phyloP scores from a whole-genome alignment of 2,888 invertebrate genomes.

The Pegoplata infirma region DNA sequence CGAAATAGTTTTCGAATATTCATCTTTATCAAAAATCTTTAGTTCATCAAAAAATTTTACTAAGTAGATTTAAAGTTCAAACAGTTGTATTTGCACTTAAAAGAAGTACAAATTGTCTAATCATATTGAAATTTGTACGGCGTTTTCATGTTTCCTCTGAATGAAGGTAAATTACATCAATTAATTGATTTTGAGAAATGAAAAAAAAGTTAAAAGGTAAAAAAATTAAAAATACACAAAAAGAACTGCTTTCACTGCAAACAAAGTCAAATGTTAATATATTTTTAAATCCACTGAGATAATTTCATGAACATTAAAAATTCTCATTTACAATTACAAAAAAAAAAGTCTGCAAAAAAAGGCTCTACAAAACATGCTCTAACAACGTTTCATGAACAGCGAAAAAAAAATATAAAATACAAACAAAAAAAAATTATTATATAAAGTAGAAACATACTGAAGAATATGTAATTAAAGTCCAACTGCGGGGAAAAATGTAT shows the following conservation, averaged over 20 bases:
- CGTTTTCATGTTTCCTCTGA: background rate
- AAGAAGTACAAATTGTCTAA: background rate
- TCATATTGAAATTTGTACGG: too few relatives aligned
- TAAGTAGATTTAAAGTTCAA: too few relatives aligned
- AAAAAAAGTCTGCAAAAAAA: background rate
- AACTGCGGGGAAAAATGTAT: background rate
- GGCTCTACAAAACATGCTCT: background rate
- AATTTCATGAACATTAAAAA: slow-evolving; percentile 59
- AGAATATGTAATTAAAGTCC: background rate
- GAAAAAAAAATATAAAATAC: background rate
- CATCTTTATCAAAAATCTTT: too few relatives aligned
- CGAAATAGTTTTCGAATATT: too few relatives aligned
- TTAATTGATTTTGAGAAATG: background rate
- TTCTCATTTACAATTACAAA: slow-evolving; percentile 50
- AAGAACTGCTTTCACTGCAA: background rate
- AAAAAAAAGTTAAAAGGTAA: slow-evolving; percentile 13
- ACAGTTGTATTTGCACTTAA: too few relatives aligned
- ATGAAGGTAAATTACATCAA: background rate
- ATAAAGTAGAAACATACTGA: background rate
- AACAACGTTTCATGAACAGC: background rate
- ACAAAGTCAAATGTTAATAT: slow-evolving; percentile 55
- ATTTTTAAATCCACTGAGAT: slow-evolving; percentile 49
- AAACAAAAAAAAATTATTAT: background rate
- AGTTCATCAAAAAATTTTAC: too few relatives aligned
- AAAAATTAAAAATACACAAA: slow-evolving; percentile 13